Percentiles rank a stretch among this genome's conserved stretches.
Evolutionary conservation across 2,113 vertebrate genomes (phyloP).

Genomic region (Microtus richardsoni): DNA sequence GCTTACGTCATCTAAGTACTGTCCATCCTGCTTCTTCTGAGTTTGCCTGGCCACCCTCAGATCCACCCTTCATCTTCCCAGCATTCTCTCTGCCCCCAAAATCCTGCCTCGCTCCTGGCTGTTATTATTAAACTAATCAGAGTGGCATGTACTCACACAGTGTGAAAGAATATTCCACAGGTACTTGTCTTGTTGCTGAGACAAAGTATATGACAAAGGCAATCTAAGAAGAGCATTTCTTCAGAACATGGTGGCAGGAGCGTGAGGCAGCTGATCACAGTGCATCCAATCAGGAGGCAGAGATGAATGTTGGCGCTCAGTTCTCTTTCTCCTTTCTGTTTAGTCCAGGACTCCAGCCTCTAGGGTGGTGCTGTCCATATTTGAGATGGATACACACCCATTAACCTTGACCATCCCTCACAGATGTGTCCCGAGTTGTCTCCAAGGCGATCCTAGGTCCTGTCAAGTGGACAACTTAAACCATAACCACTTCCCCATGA

Average conservation of each 20-base stretch:
- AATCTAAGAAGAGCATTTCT: neutral
- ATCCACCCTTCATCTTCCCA: neutral
- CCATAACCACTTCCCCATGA: neutral
- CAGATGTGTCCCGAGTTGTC: neutral
- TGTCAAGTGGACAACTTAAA: neutral
- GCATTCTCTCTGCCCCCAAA: neutral
- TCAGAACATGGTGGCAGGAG: neutral
- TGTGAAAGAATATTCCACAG: neutral
- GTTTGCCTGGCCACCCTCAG: neutral
- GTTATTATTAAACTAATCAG: neutral
- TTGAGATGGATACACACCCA: neutral
- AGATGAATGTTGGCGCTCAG: neutral
- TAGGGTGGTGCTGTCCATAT: neutral
- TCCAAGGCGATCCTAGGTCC: neutral
- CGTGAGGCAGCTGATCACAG: neutral
- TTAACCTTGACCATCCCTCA: neutral
- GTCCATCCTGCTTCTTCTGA: neutral
- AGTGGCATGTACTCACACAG: neutral
- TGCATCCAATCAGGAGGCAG: neutral
- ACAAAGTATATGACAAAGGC: neutral
- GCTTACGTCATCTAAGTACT: neutral
- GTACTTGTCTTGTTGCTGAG: neutral
- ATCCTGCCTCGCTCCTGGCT: neutral
- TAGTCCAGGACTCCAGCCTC: neutral
- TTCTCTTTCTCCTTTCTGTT: neutral